phyloP scores from a whole-genome alignment of 2,888 invertebrate genomes.

The Margaritifera margaritifera region DNA sequence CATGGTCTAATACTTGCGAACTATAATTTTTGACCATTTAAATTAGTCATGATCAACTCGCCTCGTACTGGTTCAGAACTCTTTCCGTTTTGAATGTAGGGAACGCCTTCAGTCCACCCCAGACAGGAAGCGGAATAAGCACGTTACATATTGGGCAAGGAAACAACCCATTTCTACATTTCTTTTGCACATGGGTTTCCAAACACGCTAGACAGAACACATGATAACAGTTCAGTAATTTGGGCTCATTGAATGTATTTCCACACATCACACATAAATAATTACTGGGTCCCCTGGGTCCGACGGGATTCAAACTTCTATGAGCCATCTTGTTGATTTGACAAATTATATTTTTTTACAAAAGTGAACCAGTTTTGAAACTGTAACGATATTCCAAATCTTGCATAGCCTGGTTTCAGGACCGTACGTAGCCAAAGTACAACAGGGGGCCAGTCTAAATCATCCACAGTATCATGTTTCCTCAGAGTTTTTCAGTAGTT shows the following conservation, averaged over 20 bases:
- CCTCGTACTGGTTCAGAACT: too few relatives aligned
- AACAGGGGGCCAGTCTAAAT: too few relatives aligned
- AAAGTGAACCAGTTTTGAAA: too few relatives aligned
- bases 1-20: too few relatives aligned
- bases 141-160: constrained; percentile 41
- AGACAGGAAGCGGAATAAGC: constrained; percentile 37
- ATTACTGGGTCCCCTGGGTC: constrained; percentile 28
- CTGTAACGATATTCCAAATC: too few relatives aligned
- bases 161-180: constrained; percentile 32
- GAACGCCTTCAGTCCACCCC: constrained; percentile 39
- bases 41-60: not conserved
- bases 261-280: constrained; percentile 37
- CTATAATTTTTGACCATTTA: too few relatives aligned
- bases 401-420: too few relatives aligned
- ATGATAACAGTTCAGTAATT: constrained; percentile 38
- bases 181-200: constrained; percentile 22
- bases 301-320: constrained; percentile 15
- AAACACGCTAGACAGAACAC: constrained; percentile 34
- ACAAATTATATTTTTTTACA: too few relatives aligned
- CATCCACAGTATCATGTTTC: too few relatives aligned
- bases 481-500: too few relatives aligned
- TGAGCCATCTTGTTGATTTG: constrained; percentile 18
- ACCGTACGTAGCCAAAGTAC: too few relatives aligned
- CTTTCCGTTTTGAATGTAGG: too few relatives aligned
- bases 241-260: constrained; percentile 20